Conservation (phyloP, 2,888 invertebrate species). For the Epirrhoe tristata region DNA sequence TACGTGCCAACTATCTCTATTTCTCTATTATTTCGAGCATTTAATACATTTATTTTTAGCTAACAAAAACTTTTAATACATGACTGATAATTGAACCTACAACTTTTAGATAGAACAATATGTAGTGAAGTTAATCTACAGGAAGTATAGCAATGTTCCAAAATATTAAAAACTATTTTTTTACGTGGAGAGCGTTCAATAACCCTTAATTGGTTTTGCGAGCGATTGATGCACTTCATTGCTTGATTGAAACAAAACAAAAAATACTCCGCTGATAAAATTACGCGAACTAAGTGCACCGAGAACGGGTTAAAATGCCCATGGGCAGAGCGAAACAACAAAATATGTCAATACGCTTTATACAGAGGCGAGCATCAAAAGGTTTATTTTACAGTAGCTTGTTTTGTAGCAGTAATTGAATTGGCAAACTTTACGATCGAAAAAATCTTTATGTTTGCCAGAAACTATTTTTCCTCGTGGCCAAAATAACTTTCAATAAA, state of each 20-base stretch:
- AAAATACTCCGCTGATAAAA: constrained; percentile 53
- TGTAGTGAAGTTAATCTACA: neutral
- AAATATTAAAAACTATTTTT: neutral
- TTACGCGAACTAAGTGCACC: constrained; percentile 53
- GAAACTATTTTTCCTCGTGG: neutral
- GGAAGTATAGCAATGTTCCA: neutral
- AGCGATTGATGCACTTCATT: constrained; percentile 31
- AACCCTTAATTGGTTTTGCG: constrained; percentile 20
- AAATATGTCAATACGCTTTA: constrained; percentile 66
- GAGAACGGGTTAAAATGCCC: constrained; percentile 47
- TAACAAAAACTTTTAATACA: too few species aligned
- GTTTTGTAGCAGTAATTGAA: constrained; percentile 71
- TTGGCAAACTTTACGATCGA: constrained; percentile 68
- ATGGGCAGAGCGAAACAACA: constrained; percentile 38
- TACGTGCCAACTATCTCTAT: too few species aligned
- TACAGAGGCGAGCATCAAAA: constrained; percentile 61
- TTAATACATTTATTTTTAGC: too few species aligned
- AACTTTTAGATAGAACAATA: too few species aligned
- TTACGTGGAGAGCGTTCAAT: constrained; percentile 3
- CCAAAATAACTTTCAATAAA: neutral
- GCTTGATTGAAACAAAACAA: constrained; percentile 47
- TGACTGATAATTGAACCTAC: too few species aligned
- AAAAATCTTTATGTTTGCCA: constrained; percentile 59
- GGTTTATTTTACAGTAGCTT: constrained; percentile 70
- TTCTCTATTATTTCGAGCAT: too few species aligned